These are phyloP conservation scores for Drosophila suzukii DNA, from an alignment of 1,140 invertebrate genomes.

Conservation along the genomic window DNA sequence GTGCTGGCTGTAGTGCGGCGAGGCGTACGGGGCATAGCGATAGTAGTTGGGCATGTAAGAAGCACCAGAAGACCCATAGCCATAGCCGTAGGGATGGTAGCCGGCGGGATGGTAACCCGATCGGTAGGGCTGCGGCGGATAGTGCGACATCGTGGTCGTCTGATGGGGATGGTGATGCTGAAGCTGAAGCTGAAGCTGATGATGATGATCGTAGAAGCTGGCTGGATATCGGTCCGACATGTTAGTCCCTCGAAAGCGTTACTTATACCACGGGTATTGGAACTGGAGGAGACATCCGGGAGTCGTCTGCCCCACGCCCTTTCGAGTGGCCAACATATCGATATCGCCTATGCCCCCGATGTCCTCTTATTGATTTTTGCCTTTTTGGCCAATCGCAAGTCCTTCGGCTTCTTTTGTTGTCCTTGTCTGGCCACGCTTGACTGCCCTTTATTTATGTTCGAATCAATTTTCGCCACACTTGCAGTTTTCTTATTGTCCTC, in stretches of 20 bases:
- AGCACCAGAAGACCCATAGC: conserved; percentile 41
- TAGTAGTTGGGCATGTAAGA: conserved; percentile 71
- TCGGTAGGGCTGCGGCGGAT: conserved; percentile 56
- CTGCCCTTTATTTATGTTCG: conserved; percentile 53
- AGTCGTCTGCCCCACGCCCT: conserved; percentile 51
- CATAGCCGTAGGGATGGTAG: conserved; percentile 64
- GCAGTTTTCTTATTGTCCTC: conserved; percentile 54
- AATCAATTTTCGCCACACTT: conserved; percentile 65
- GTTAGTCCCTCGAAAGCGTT: conserved; percentile 5
- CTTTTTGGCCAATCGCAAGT: conserved; percentile 44
- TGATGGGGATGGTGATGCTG: conserved; percentile 23
- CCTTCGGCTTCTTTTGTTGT: conserved; percentile 41
- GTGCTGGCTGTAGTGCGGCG: conserved; percentile 69
- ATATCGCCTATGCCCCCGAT: conserved; percentile 54
- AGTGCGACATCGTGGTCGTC: conserved; percentile 58
- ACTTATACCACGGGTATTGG: conserved; percentile 8
- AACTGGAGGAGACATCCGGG: conserved; percentile 32
- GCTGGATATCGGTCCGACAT: conserved; percentile 72
- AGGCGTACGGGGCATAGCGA: conserved; percentile 72
- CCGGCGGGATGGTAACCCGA: conserved; percentile 35
- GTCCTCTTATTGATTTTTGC: conserved; percentile 77
- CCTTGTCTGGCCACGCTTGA: conserved; percentile 50
- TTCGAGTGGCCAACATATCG: conserved; percentile 49
- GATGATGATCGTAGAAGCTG: conserved; percentile 73
- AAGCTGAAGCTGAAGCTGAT: conserved; percentile 39